Base-by-base conservation (phyloP, 2,888 invertebrate genomes). In the Drosophila meridiana region DNA sequence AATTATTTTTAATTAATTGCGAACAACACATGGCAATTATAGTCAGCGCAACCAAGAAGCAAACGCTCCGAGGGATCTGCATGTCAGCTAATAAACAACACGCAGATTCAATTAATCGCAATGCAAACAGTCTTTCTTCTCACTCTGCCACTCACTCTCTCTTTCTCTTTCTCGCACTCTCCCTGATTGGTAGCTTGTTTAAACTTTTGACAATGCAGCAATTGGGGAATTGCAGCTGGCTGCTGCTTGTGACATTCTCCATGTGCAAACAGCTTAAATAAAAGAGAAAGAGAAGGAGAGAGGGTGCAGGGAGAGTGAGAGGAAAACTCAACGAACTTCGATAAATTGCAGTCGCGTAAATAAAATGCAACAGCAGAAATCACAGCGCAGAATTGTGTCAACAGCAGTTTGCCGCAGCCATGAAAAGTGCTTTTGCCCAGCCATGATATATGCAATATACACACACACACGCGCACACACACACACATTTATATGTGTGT, bases 341-440 rank as follows among this genome's bases (percentile, higher is more conserved):
- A 80, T 83, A 77, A 81, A 77, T 86, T 81, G 76, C 81, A 78
- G 73, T 63, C 65, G 67, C 72, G 83, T 76, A 84, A 89, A 86
- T 85, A 89, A 84, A 82, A 66, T 72, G 85, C 73, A 75, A 67
- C 70, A 72, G 73, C 74, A 68, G 64, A 75, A 78, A 76, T 78
- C 76, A 63, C 82, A 62, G 58, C 50, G 65, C 66, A 63, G 59
- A 87, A 87, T 79, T 89, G 83, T 87, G 86, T 87, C 86, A 89
- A 87, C 90, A 87, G 69, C 60, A 73, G 58, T 60, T 53, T 50
- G 61, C 64, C 32, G 48, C 84, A 64, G 55, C 55, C 66, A 66
- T 71, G 69, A 65, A 67, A 67, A 70, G 63, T 63, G 36, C 66
- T 66, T 73, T 52, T 67, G 45, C 52, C 59, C 45, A 52, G 56